Evolutionary conservation across 2,888 invertebrate genomes (phyloP).

Genomic region (Bimastos eiseni): DNA sequence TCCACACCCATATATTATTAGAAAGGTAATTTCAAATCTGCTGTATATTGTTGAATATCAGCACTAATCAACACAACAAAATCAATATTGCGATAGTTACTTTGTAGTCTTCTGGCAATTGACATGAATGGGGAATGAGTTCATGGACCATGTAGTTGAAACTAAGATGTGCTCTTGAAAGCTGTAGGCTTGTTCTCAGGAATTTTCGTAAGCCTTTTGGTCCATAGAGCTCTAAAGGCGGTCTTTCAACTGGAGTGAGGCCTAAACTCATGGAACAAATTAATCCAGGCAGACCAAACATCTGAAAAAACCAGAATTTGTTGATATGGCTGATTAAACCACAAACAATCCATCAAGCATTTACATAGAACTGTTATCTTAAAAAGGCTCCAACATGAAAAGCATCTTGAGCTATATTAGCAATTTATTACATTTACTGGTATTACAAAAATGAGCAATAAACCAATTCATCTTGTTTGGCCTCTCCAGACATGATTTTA

Average conservation of each 20-base stretch:
- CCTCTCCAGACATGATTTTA: not conserved
- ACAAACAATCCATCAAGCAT: not conserved
- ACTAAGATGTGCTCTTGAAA: conserved; percentile 57
- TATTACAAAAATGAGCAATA: not conserved
- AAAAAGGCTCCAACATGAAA: not conserved
- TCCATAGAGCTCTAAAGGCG: conserved; percentile 62
- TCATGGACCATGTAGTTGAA: conserved; percentile 61
- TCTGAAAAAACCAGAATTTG: conserved; percentile 53
- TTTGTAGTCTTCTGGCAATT: conserved; percentile 50
- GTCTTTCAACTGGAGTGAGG: conserved; percentile 40
- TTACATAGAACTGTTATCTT: not conserved
- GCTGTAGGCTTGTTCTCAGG: conserved; percentile 53
- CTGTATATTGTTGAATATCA: not conserved
- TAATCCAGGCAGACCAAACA: conserved; percentile 63
- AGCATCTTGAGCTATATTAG: not conserved
- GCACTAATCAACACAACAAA: not conserved
- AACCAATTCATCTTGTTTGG: not conserved
- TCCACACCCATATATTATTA: not conserved
- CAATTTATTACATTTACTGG: not conserved
- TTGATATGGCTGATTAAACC: not conserved
- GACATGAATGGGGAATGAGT: conserved; percentile 50
- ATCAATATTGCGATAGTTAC: conserved; percentile 32
- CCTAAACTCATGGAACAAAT: conserved; percentile 61
- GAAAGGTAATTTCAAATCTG: not conserved
- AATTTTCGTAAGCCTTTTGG: conserved; percentile 61